Evolutionary conservation across 30 jellyfish, hydroid and myxozoan genomes (phyloP), one percentile per base, ranked within the genome.

Genomic region (Hydractinia symbiolongicarpus): DNA sequence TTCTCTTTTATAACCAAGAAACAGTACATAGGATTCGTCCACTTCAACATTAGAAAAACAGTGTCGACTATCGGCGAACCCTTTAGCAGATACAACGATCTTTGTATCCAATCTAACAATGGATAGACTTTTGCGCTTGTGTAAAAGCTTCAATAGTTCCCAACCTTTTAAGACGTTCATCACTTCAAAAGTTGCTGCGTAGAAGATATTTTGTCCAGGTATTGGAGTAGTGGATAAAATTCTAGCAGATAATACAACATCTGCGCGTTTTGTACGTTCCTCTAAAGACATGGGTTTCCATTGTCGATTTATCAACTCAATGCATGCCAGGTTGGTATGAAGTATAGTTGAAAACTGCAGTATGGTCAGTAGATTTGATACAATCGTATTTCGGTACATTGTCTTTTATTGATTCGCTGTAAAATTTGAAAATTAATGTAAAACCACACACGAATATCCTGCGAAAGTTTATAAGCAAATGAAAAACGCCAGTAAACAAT

Each of bases 1-100:
- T 7, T 55, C 71, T 17, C 77, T 76, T 51, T 88, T 88, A 53
- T 84, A 81, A 58, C 96, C 90, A 66, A 94, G 85, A 79, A 94
- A 94, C 64, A 94, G 67, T 21, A 84, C 95, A 61, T 94, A 88
- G 19, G 96, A 82, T 60, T 94, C 96, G 53, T 96, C 96, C 58
- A 94, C 95, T 53, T 94, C 96, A 8, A 94, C 99, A 55, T 91
- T 79, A 19, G 99, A 94, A 85, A 94, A 94, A 67, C 99, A 94
- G 5, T 61, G 82, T 54, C 96, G 81, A 51, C 96, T 80, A 66
- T 94, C 99, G 3, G 96, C 96, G 76, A 94, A 94, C 13, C 99
- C 99, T 9, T 73, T 79, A 30, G 93, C 99, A 5, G 99, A 58
- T 9, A 82, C 66, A 10, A 73, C 58, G 13, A 94, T 79, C 66